Percentiles rank a stretch among this genome's conserved stretches.
Conservation (phyloP, 2,797 vertebrate genomes). For the Urophycis tenuis region DNA sequence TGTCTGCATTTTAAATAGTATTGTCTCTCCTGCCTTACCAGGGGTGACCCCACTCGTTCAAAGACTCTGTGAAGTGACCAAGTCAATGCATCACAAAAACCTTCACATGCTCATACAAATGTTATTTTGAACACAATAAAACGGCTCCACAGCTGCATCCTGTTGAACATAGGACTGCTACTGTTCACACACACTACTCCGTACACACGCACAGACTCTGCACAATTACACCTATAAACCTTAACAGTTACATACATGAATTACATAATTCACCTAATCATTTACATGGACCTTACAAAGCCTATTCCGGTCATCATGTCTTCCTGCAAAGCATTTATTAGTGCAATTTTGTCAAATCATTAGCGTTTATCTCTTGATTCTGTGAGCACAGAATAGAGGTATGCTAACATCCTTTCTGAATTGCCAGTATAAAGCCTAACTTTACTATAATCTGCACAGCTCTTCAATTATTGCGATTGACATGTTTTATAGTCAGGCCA, state of each 20-base stretch:
- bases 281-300: not conserved
- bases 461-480: constrained; percentile 11
- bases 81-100: constrained; percentile 16
- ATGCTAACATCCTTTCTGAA: not conserved
- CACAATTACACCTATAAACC: constrained; percentile 26
- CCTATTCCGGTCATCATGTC: not conserved
- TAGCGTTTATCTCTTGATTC: not conserved
- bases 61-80: not conserved
- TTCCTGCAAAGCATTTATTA: not conserved
- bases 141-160: constrained; percentile 64
- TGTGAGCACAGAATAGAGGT: constrained; percentile 2
- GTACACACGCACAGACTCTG: constrained; percentile 18
- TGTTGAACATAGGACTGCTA: constrained; percentile 43
- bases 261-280: not conserved
- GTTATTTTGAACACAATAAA: not conserved
- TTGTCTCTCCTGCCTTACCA: not conserved
- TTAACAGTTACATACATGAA: not conserved
- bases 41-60: not conserved
- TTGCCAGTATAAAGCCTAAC: not conserved
- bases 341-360: not conserved
- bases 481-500: constrained; percentile 25
- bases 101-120: constrained; percentile 29
- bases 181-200: constrained; percentile 24
- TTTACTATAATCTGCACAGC: not conserved
- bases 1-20: not conserved